A percentile compares a stretch with the other conserved stretches of the same genome.
These are phyloP conservation scores for Spodoptera frugiperda DNA, from an alignment of 1,140 invertebrate genomes.

Conservation along the genomic window DNA sequence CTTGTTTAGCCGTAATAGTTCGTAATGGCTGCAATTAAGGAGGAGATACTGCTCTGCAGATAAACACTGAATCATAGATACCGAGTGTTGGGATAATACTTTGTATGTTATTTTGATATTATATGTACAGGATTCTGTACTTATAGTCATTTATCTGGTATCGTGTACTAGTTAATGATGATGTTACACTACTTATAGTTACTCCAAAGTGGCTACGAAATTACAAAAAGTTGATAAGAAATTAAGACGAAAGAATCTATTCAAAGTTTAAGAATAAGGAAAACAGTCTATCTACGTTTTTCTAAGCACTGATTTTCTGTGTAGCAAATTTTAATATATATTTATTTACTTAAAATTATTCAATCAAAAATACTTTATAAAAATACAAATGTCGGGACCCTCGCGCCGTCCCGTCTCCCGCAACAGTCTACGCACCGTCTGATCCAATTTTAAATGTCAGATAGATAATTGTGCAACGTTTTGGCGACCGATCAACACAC, in stretches of 20 bases:
- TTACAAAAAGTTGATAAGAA: too few relatives aligned
- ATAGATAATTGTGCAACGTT: conserved; percentile 81
- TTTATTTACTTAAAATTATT: neutral
- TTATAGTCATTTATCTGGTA: too few relatives aligned
- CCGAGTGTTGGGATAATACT: neutral
- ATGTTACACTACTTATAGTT: too few relatives aligned
- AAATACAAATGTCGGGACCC: neutral
- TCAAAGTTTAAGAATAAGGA: too few relatives aligned
- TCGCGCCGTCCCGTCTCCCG: conserved; percentile 47
- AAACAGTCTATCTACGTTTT: too few relatives aligned
- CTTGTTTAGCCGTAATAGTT: neutral
- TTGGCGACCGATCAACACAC: conserved; percentile 74
- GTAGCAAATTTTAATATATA: too few relatives aligned
- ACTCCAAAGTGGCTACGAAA: too few relatives aligned
- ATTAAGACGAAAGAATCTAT: too few relatives aligned
- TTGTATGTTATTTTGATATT: neutral
- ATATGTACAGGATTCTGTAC: too few relatives aligned
- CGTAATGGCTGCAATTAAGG: conserved; percentile 15
- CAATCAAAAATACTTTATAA: neutral
- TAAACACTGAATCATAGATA: conserved; percentile 1
- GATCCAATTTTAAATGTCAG: conserved; percentile 85
- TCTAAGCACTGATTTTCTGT: too few relatives aligned
- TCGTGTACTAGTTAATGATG: too few relatives aligned
- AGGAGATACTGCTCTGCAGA: conserved; percentile 1
- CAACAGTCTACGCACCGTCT: conserved; percentile 60